Evolutionary conservation across 2,797 vertebrate genomes (phyloP).

Genomic region (Chelon labrosus): DNA sequence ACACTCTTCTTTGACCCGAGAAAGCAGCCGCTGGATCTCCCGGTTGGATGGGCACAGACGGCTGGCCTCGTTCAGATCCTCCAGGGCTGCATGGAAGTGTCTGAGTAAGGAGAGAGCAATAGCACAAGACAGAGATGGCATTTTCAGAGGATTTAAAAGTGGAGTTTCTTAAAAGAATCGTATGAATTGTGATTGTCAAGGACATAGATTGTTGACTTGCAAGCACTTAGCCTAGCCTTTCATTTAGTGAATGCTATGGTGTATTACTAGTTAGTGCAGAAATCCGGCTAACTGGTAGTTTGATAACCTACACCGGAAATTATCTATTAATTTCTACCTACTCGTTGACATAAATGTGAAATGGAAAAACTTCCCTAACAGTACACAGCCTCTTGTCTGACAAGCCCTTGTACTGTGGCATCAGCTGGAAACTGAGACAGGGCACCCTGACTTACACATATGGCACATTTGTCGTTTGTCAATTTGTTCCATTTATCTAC

Average conservation of each 20-base stretch:
- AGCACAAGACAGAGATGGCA: neutral
- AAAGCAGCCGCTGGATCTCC: constrained; percentile 95
- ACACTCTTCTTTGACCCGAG: constrained; percentile 95
- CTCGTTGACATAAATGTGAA: too few relatives aligned
- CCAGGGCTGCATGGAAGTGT: constrained; percentile 95
- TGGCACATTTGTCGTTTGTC: too few relatives aligned
- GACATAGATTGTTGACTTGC: too few relatives aligned
- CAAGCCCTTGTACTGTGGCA: too few relatives aligned
- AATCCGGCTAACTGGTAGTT: too few relatives aligned
- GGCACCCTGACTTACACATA: too few relatives aligned
- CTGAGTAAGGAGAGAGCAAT: constrained; percentile 77
- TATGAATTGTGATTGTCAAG: too few relatives aligned
- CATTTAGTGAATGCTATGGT: neutral
- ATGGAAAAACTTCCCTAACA: neutral
- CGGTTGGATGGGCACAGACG: constrained; percentile 95
- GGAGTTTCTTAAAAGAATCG: too few relatives aligned
- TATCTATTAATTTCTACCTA: neutral
- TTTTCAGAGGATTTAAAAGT: neutral
- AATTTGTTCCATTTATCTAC: neutral
- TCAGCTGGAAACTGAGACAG: too few relatives aligned
- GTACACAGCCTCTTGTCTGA: neutral
- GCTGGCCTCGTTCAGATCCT: constrained; percentile 96
- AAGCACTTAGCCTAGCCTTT: too few relatives aligned
- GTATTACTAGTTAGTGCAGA: neutral
- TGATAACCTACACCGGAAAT: neutral